Base-by-base conservation (phyloP, 1,140 invertebrate species). In the Aphelinus certus region DNA sequence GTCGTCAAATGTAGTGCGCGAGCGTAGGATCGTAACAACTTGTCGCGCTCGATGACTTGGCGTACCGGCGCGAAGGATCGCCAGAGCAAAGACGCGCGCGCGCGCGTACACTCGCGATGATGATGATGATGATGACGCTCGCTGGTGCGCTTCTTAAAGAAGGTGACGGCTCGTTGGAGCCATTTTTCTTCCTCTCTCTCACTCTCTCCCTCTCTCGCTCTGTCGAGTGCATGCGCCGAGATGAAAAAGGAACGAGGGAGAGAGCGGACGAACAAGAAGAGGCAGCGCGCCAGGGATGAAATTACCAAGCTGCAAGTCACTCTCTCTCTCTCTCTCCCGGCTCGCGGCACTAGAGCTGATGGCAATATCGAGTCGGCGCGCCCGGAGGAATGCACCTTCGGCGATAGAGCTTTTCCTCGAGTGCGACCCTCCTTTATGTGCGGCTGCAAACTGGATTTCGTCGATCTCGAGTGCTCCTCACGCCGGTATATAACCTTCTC, bases 231-330 rank as follows among this genome's bases (percentile, higher is more conserved):
- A 43, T 67, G 48, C 55, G 47, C 48, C 56, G 43, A 53, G 51
- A 51, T 55, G 61, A 78, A 77, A 75, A 77, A 76, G 73, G 75
- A 78, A 67, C 45, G 47, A 49, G 60, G 64, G 58, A 65, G 51
- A n/a, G 65, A 66, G 9, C 9, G 51, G 49, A 64, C n/a, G 73
- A 64, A 79, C 71, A 79, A 79, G 79, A 79, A 79, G 76, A 81
- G 73, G 80, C 80, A 80, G 75, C 81, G 80, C 80, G 81, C 78
- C 79, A 76, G 81, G 80, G 81, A 85, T 86, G 81, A 87, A 86
- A 86, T 86, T 86, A 86, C 83, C 81, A 83, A 85, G 82, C 74
- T 83, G 83, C 84, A 84, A 85, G 84, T 85, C 84, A 85, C 79
- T 79, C 76, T 66, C 65, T 69, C 71, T 45, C 51, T 67, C 64